Evolutionary conservation across 2,797 vertebrate genomes (phyloP).

Genomic region (Clarias pachynema): DNA sequence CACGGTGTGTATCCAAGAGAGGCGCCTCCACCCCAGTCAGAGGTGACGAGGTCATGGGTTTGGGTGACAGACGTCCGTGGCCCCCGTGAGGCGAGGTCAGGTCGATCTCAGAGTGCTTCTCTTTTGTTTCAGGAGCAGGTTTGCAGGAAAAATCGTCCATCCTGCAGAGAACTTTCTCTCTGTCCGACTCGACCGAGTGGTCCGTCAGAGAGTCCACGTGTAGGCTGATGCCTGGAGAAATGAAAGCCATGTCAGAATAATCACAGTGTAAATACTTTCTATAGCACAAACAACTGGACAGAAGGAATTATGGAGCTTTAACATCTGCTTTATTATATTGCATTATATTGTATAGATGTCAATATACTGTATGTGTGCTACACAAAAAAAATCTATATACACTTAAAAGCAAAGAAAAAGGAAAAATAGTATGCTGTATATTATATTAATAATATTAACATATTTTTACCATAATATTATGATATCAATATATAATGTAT

Average conservation of each 20-base stretch:
- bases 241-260: neutral
- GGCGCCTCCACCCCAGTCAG: constrained; percentile 88
- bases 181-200: constrained; percentile 93
- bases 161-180: constrained; percentile 85
- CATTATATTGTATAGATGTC: neutral
- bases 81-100: constrained; percentile 64
- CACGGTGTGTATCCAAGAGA: constrained; percentile 72
- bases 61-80: constrained; percentile 73
- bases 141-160: constrained; percentile 81
- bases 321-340: neutral
- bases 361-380: neutral
- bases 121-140: constrained; percentile 78
- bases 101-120: constrained; percentile 82
- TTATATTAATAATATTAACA: too few species aligned
- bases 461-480: too few species aligned
- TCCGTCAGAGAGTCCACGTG: constrained; percentile 95
- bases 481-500: too few species aligned
- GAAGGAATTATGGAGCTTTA: neutral
- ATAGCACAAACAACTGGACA: neutral
- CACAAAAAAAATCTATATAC: too few species aligned
- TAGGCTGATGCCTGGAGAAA: constrained; percentile 86
- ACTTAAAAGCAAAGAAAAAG: too few species aligned
- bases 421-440: too few species aligned
- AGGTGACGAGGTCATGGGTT: constrained; percentile 86
- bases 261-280: neutral